Base-by-base conservation (phyloP, 2,113 vertebrate species). In the Oncorhynchus keta region DNA sequence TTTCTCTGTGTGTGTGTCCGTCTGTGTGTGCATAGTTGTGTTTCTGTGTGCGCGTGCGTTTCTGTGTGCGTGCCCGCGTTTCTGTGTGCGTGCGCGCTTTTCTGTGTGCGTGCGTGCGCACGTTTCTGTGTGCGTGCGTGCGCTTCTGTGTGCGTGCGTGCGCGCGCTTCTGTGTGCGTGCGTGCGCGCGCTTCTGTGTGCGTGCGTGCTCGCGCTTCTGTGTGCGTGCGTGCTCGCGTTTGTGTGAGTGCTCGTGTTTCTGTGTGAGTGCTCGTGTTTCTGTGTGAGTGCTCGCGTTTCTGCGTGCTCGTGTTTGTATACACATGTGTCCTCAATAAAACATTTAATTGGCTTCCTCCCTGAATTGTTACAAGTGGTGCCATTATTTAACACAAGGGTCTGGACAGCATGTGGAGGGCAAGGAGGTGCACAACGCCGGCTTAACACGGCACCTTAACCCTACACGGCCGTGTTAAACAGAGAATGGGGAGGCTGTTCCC, bases 331-430 rank as follows among this genome's bases (percentile, higher is more conserved):
- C 73, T 86, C 76, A 90, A 81, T 89, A 86, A 88, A 90, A 90
- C 35, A 79, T 88, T 87, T 87, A 83, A 89, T 59, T 83, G 84
- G 77, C 78, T 87, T 88, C 86, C 86, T 85, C 85, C 70, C 81
- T 78, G 83, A 91, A 92, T 88, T 91, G 85, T 90, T 89, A 89
- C 87, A 90, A 90, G 89, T 78, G 81, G 71, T 81, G 80, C 84
- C 81, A 80, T 89, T 89, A 84, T 90, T 89, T 80, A 82, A 84
- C 68, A 80, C 74, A 78, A 62, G 83, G 72, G 76, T 81, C 73
- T 74, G 88, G 82, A 83, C 80, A 77, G 82, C 74, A 35, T 74
- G 75, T 71, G 70, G 78, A 83, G 85, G 86, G 79, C 75, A 81
- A 45, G 73, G 76, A 45, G 85, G 78, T 74, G 74, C 81, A 79